Evolutionary conservation across 2,888 invertebrate species (phyloP), one percentile per base, ranked within the genome.

Genomic region (Biston stratarius): DNA sequence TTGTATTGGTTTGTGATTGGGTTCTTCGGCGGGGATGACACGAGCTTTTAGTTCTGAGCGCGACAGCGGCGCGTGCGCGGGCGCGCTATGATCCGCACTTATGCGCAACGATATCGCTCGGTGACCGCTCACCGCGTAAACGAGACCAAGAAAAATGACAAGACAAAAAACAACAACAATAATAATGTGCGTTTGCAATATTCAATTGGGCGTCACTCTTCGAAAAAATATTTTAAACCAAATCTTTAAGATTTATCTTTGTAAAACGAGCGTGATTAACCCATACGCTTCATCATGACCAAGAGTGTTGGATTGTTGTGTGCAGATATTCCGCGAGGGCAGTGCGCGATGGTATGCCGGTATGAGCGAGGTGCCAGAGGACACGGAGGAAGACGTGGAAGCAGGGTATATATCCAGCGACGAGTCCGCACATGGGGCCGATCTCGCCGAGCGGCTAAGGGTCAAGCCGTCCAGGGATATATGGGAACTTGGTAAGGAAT

Each of bases 351-450:
- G 94, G 94, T 87, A 81, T 73, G 87, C 85, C 47, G 90, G 86
- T 44, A 91, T 93, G 85, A 86, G 84, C 74, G 86, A 91, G 71
- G 79, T 90, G 67, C 78, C 83, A 3, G 93, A 94, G 67, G 92
- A 91, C 64, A 87, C 89, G 6, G 91, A 92, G 63, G 91, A 92
- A 62, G 92, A 92, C 66, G 75, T 83, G 65, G 94, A 93, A 71
- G 89, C 85, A 0, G 89, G 85, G 5, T 94, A 92, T 77, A 94
- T 94, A 67, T 95, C 95, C 61, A 95, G 95, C 73, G 95, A 95
- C 77, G 95, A 95, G 77, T 93, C 93, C 0, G 91, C 86, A 0
- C 91, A 92, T 47, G 92, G 91, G 0, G 87, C 85, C 6, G 95
- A 94, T 68, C 91, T 95, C 73, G 89, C 86, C 0, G 93, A 91